Conservation (phyloP, 2,888 invertebrate species). For the Trissonchulus latispiculum region DNA sequence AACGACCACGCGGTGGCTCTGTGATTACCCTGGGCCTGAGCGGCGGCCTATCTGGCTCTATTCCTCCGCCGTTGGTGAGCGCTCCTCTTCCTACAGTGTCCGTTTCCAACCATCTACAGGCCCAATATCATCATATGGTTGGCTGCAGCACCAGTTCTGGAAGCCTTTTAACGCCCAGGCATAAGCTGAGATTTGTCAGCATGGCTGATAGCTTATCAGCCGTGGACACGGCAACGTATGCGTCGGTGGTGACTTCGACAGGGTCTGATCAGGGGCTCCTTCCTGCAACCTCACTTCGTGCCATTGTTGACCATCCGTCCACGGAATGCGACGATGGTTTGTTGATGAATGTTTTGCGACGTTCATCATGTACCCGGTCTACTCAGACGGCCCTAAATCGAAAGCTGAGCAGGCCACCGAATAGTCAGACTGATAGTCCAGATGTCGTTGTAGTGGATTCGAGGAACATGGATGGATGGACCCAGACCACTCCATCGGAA, state of each 20-base stretch:
- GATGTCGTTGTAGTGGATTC: background rate
- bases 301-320: background rate
- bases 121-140: background rate
- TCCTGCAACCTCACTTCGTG: background rate
- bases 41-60: no score
- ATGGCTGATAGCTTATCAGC: background rate
- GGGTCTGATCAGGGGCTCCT: background rate
- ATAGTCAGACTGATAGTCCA: no score
- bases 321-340: background rate
- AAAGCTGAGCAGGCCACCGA: background rate
- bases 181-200: background rate
- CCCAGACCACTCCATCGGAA: background rate
- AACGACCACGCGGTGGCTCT: background rate
- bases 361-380: no score
- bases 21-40: no score
- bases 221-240: background rate
- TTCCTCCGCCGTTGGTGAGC: background rate
- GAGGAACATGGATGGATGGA: background rate
- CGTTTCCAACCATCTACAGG: background rate
- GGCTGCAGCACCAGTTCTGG: background rate
- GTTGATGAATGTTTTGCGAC: no score
- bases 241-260: background rate
- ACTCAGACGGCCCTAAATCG: background rate
- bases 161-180: no score
- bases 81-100: background rate